These are phyloP conservation scores for Mastigias papua DNA, from an alignment of 30 jellyfish, hydroid and myxozoan genomes.

Conservation along the genomic window DNA sequence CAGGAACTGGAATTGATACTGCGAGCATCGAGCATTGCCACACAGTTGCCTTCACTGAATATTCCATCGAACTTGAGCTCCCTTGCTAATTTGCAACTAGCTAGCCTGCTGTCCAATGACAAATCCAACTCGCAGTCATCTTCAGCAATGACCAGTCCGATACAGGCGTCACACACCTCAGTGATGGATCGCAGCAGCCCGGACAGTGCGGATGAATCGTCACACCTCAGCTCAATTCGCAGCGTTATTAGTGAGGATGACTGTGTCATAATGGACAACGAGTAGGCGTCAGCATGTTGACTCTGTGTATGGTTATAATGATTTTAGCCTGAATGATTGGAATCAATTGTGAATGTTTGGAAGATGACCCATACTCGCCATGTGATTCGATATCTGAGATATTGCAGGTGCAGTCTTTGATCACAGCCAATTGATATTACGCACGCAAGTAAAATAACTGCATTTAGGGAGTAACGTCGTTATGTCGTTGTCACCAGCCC, in stretches of 20 bases:
- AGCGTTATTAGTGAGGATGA: conserved; percentile 72
- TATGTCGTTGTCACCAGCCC: background rate
- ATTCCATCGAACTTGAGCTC: conserved; percentile 63
- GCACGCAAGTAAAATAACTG: background rate
- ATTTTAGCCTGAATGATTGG: conserved; percentile 37
- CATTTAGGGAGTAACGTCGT: background rate
- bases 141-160: conserved; percentile 58
- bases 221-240: conserved; percentile 56
- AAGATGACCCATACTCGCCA: background rate
- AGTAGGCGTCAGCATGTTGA: conserved; percentile 1
- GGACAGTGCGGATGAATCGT: conserved; percentile 71
- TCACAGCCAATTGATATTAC: background rate
- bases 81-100: conserved; percentile 47
- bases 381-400: background rate
- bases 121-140: conserved; percentile 11
- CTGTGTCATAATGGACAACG: conserved; percentile 86
- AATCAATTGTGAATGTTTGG: conserved; percentile 29
- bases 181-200: conserved; percentile 68
- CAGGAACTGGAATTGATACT: conserved; percentile 95
- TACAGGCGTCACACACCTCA: conserved; percentile 53
- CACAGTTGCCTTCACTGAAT: conserved; percentile 88
- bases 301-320: background rate
- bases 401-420: background rate
- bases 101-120: conserved; percentile 46
- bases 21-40: conserved; percentile 92